A percentile compares a stretch with the other conserved stretches of the same genome.
Evolutionary conservation across 2,113 vertebrate genomes (phyloP).

Genomic region (Danio rerio): GRCz12tu NC_133198.1:32409001-32409500

Average conservation of each 20-base stretch:
- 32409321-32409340: constrained; percentile 68
- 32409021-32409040: constrained; percentile 93
- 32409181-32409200: constrained; percentile 93
- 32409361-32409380: constrained; percentile 90
- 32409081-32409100: constrained; percentile 98
- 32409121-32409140: constrained; percentile 97
- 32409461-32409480: neutral
- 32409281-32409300: neutral
- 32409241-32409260: neutral
- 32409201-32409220: constrained; percentile 84
- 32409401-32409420: constrained; percentile 99
- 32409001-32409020: neutral
- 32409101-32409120: constrained; percentile 98
- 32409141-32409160: constrained; percentile 98
- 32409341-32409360: neutral
- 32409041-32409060: constrained; percentile 97
- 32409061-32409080: constrained; percentile 99
- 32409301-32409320: constrained; percentile 1
- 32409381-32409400: constrained; percentile 99
- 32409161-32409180: constrained; percentile 96
- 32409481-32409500: too few relatives aligned
- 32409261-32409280: constrained; percentile 11
- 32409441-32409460: constrained; percentile 78
- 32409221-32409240: neutral
- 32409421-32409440: constrained; percentile 96